A percentile compares a stretch with the other conserved stretches of the same genome.
phyloP scores from a whole-genome alignment of 2,888 invertebrate species.

The Xestia ashworthii region DNA sequence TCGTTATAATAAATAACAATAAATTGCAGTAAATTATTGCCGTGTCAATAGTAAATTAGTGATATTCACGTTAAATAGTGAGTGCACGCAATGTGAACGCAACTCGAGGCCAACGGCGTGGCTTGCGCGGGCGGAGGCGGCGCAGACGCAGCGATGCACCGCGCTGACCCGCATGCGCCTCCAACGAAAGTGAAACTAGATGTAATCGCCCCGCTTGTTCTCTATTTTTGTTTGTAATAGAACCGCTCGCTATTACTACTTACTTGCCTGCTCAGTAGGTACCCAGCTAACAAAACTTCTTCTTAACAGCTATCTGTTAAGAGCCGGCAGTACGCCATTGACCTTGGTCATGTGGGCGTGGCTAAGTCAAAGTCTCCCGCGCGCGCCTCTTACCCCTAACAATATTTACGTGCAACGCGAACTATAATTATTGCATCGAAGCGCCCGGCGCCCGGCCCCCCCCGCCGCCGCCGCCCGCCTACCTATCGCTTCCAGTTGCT shows the following conservation, averaged over 20 bases:
- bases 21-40: constrained; percentile 41
- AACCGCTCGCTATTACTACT: constrained; percentile 65
- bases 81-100: constrained; percentile 67
- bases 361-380: too few species aligned
- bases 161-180: constrained; percentile 80
- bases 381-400: too few species aligned
- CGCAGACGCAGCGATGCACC: constrained; percentile 75
- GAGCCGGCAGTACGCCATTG: too few species aligned
- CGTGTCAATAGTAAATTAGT: constrained; percentile 53
- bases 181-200: constrained; percentile 85
- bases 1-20: constrained; percentile 17
- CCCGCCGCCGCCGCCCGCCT: too few species aligned
- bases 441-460: too few species aligned
- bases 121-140: constrained; percentile 57
- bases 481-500: too few species aligned
- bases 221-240: constrained; percentile 75
- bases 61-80: constrained; percentile 57
- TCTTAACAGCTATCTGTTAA: constrained; percentile 63
- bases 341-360: too few species aligned
- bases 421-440: too few species aligned
- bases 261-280: constrained; percentile 20
- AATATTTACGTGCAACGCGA: too few species aligned
- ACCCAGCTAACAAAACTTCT: too few species aligned
- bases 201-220: constrained; percentile 77
- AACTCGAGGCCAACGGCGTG: constrained; percentile 64